Base-by-base conservation (phyloP, 1,140 invertebrate genomes). In the Drosophila kikkawai region DNA sequence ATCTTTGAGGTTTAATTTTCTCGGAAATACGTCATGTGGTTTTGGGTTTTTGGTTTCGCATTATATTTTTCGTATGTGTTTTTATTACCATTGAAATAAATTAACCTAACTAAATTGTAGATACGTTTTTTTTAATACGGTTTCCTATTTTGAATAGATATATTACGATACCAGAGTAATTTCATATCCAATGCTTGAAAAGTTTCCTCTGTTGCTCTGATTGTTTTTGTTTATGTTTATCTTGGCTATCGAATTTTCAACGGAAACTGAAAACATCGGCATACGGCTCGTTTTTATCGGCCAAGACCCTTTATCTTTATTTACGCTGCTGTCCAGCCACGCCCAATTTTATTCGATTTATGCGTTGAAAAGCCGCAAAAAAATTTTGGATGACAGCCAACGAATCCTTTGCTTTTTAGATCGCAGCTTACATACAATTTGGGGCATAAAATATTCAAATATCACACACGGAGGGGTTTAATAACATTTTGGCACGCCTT, bases 381-480 rank as follows among this genome's bases (percentile, higher is more conserved):
- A 37, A 56, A 59, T 51, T 53, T 73, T 60, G 64, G 75, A 57
- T 42, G 32, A 44, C 22, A 41, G 71, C 63, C 73, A 56, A 29
- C 41, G 12, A 67, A 22, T 22, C 22, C 22, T 57, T 78, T 71
- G 51, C 47, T 29, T 37, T 36, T 41, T 44, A 48, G 57, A 78
- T 41, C 45, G 32, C n/a, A 42, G 36, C 44, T 47, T 44, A 41
- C 36, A 32, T 56, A 69, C 17, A 56, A 61, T 73, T 50, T 58
- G 50, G 34, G 51, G 17, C 41, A 87, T 86, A 51, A 77, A 83
- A 80, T 83, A 88, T 83, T 68, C 47, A 83, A 76, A 82, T 55
- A 64, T 34, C 56, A 61, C 51, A 63, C 75, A 50, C 41, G 37
- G 26, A 57, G 41, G 29, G 55, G 70, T 48, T 80, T 88, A 83